Base-by-base conservation (phyloP, 1,140 invertebrate genomes). In the Penaeus vannamei region DNA sequence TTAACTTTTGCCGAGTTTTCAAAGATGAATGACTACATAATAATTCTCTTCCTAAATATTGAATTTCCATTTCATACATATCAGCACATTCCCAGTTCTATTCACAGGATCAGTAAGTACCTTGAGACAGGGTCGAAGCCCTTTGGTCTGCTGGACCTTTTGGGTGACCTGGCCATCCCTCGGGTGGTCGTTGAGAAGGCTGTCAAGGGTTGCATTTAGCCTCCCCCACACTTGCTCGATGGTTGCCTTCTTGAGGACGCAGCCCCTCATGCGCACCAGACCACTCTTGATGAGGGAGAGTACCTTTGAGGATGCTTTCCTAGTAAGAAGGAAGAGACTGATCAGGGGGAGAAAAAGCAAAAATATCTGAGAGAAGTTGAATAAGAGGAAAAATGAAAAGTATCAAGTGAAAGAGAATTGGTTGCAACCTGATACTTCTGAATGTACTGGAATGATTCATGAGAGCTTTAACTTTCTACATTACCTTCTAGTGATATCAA, bases 301-400 rank as follows among this genome's bases (percentile, higher is more conserved):
- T 1, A 87, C 77, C n/a, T 62, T n/a, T 29, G 59, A 22, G 64
- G 85, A 76, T 7, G 60, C 85, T 87, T 87, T 80, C 61, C 85
- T 87, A 59, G 26, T 53, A 61, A n/a, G 20, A 23, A 61, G 23
- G 29, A 60, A 19, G 2, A 59, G 61, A 60, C 22, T 29, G 29
- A 22, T 12, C 5, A 32, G 19, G 61, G 14, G 20, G 17, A 84
- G 32, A 42, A 5, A 19, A 19, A 20, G n/a, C 3, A 29, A 59
- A 81, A 23, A 53, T n/a, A 12, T 14, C 2, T 2, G 46, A n/a
- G 46, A n/a, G 53, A 83, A n/a, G 2, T 32, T 80, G 42, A 17
- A 53, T 80, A 12, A 42, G 53, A 53, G 53, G 53, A 53, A 53
- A 53, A 53, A 17, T 53, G 4, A 12, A 53, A 53, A 14, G 53